Evolutionary conservation across 2,888 invertebrate species (phyloP).

Genomic region (Plebejus melissa): DNA sequence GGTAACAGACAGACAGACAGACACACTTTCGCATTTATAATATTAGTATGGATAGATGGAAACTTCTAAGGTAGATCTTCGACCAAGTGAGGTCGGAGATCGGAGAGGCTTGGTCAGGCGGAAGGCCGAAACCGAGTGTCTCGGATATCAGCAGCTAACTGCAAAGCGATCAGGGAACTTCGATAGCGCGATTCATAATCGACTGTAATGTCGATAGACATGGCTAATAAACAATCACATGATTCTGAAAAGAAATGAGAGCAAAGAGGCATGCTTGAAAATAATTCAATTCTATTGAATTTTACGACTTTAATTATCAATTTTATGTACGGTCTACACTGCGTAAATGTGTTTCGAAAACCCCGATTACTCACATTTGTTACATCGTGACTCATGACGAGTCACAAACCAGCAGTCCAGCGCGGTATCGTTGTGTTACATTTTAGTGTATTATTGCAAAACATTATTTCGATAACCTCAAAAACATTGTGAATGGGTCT

Average conservation of each 20-base stretch:
- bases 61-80: not conserved
- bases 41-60: not conserved
- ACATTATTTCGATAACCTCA: not conserved
- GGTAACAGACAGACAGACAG: no score
- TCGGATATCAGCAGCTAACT: no score
- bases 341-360: constrained; percentile 3
- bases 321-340: not conserved
- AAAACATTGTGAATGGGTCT: no score
- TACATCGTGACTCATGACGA: not conserved
- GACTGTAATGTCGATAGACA: no score
- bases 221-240: no score
- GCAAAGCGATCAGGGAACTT: no score
- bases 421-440: not conserved
- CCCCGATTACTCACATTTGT: constrained; percentile 4
- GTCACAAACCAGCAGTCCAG: not conserved
- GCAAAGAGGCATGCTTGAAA: not conserved
- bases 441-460: constrained; percentile 2
- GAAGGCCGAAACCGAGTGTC: not conserved
- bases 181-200: no score
- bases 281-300: not conserved
- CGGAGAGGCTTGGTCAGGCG: not conserved
- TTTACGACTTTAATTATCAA: constrained; percentile 21
- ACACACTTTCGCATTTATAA: no score
- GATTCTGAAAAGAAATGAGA: no score
- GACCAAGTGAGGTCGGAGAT: not conserved